Conservation (phyloP, 2,797 vertebrate genomes). For the Darevskia mixta region DNA sequence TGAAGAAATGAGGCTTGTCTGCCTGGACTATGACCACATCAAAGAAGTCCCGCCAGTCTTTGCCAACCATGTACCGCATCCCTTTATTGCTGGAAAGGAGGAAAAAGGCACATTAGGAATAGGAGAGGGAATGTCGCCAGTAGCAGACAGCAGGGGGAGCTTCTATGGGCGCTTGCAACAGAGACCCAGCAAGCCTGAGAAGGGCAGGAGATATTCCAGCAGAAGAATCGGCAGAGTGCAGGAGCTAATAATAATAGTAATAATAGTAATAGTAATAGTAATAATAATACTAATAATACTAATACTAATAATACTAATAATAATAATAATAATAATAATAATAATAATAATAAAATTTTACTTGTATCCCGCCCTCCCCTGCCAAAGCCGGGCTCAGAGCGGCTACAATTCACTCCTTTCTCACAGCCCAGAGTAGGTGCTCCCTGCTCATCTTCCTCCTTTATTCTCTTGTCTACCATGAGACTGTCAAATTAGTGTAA, state of each 20-base stretch:
- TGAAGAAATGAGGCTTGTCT: conserved; percentile 91
- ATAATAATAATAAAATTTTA: no score
- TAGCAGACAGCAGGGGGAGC: background rate
- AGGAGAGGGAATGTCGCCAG: background rate
- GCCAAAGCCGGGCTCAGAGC: no score
- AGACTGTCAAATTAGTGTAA: background rate
- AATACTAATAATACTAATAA: no score
- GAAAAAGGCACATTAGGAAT: background rate
- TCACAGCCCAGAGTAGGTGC: background rate
- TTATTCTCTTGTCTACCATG: background rate
- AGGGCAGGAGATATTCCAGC: background rate
- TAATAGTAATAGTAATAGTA: no score
- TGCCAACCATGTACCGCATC: conserved; percentile 89
- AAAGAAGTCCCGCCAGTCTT: conserved; percentile 89
- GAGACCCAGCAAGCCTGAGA: background rate
- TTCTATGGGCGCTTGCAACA: background rate
- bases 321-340: no score
- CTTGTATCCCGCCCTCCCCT: no score
- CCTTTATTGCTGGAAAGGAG: conserved; percentile 83
- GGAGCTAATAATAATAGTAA: no score
- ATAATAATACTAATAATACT: no score
- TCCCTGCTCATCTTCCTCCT: background rate
- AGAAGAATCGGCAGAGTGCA: background rate
- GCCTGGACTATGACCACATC: conserved; percentile 89
- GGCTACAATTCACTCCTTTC: background rate